These are phyloP conservation scores for Meghimatium bilineatum DNA, from an alignment of 2,888 invertebrate species.

Conservation along the genomic window DNA sequence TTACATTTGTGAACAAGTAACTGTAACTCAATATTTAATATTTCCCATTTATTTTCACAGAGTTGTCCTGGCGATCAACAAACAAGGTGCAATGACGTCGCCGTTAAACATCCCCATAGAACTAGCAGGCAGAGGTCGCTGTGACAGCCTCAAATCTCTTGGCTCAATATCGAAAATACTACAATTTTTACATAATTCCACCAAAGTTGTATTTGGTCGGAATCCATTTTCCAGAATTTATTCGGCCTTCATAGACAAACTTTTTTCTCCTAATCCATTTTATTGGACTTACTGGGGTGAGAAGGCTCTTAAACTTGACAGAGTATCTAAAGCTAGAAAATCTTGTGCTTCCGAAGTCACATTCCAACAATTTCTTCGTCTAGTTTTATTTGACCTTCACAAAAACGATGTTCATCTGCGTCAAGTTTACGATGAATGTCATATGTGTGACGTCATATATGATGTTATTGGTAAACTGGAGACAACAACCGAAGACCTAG, in stretches of 20 bases:
- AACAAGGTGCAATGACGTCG: conserved; percentile 31
- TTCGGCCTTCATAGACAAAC: conserved; percentile 56
- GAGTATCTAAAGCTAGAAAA: background rate
- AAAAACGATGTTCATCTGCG: conserved; percentile 51
- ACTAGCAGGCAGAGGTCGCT: conserved; percentile 9
- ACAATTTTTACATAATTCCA: conserved; percentile 22
- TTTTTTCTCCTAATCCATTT: conserved; percentile 54
- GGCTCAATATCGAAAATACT: background rate
- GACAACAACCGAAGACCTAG: conserved; percentile 48
- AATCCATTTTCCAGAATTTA: conserved; percentile 55
- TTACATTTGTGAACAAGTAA: too few relatives aligned
- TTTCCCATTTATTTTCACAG: conserved; percentile 7
- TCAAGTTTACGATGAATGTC: conserved; percentile 48
- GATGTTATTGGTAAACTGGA: conserved; percentile 56
- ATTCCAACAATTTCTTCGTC: conserved; percentile 42
- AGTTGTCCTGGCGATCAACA: conserved; percentile 40
- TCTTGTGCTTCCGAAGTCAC: conserved; percentile 46
- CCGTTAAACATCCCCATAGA: conserved; percentile 46
- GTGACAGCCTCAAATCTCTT: background rate
- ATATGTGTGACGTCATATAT: conserved; percentile 52
- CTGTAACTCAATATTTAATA: too few relatives aligned
- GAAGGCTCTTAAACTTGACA: conserved; percentile 11
- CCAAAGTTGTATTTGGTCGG: conserved; percentile 51
- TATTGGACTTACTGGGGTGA: conserved; percentile 53
- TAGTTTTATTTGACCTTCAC: conserved; percentile 16